Evolutionary conservation across 2,113 vertebrate species (phyloP), one percentile per base, ranked within the genome.

Genomic region (Vulpes ferrilata): DNA sequence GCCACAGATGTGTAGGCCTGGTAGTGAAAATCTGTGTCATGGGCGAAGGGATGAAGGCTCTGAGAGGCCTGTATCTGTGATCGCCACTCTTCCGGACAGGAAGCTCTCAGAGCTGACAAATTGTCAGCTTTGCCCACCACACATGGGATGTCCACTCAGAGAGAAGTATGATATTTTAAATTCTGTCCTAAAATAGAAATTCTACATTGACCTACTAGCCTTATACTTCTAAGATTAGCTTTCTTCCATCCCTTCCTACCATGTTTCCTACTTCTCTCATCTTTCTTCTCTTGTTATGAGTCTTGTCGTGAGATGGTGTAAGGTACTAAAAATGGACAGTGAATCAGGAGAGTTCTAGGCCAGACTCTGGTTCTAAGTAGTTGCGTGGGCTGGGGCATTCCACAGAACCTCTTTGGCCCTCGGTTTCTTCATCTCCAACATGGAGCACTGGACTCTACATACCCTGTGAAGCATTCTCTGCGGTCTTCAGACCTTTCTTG

Each of bases 11-110:
- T 1, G 57, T 88, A 88, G 86, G 89, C 93, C 90, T 90, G 62
- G 89, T 23, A 7, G 3, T 76, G 83, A 97, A 95, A 98, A 95
- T 95, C 64, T 43, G 7, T 43, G 43, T 97, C 95, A 88, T 4
- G 90, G 94, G 95, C n/a, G 25, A 88, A 55, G 25, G 62, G 38
- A 10, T 8, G n/a, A 53, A 95, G 82, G 35, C 90, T 60, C 35
- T 62, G 11, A 38, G 96, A 96, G 89, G 88, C 92, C 62, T 81
- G 5, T 57, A 30, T 80, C 76, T 83, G 32, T 62, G 53, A 22
- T 5, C 51, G 69, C 74, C 74, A 62, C 88, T 32, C 62, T 85
- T 82, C 95, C 60, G 83, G 90, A 80, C 2, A 48, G 96, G 81
- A 55, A 59, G 7, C 17, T 32, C n/a, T 38, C 55, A 62, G 64